Conservation (phyloP, 2,797 vertebrate species). For the Sebastes steindachneri region DNA sequence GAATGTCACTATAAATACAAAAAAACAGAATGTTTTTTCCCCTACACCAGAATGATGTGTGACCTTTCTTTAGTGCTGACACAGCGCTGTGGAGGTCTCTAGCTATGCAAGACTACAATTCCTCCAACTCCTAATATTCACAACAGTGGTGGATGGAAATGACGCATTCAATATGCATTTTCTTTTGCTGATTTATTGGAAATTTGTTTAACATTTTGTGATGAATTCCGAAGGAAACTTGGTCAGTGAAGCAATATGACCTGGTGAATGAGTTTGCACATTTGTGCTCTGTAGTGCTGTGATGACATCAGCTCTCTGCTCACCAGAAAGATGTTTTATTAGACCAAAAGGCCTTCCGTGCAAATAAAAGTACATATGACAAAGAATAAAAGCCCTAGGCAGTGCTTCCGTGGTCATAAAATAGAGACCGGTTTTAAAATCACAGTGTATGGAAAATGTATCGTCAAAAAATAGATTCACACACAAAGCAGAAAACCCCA, state of each 20-base stretch:
- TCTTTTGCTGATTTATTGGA: background rate
- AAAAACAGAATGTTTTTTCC: background rate
- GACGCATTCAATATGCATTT: background rate
- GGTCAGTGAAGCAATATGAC: background rate
- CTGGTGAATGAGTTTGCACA: slow-evolving; percentile 34
- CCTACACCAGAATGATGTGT: background rate
- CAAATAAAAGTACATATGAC: background rate
- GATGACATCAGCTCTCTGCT: background rate
- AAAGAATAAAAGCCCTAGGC: slow-evolving; percentile 1
- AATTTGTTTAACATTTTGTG: background rate
- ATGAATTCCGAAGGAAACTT: background rate
- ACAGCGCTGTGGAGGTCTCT: background rate
- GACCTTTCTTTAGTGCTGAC: background rate
- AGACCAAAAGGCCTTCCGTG: background rate
- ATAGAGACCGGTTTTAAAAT: background rate
- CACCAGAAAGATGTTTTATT: slow-evolving; percentile 11
- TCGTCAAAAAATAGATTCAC: background rate
- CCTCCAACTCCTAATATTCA: background rate
- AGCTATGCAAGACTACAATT: too few species aligned
- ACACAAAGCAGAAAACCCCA: slow-evolving; percentile 17
- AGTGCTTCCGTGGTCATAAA: background rate
- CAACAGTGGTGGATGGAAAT: background rate
- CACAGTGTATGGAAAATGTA: background rate
- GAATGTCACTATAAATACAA: background rate
- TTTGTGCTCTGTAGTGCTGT: slow-evolving; percentile 1